phyloP scores from a whole-genome alignment of 2,888 invertebrate genomes.

The Syrista parreyssii region DNA sequence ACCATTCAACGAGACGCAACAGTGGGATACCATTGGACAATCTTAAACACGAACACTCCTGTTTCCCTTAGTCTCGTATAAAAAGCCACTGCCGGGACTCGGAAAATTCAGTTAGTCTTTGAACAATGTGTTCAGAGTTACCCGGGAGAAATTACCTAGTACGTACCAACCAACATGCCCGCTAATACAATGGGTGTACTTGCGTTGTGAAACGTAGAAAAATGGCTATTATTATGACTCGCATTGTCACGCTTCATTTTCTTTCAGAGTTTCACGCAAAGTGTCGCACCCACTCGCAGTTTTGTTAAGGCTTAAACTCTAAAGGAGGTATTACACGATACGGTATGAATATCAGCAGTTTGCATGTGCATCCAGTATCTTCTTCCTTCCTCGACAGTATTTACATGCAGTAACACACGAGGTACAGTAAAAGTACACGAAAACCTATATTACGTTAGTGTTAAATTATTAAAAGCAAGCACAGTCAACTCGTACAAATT shows the following conservation, averaged over 20 bases:
- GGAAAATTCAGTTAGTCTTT: not conserved
- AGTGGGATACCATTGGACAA: not conserved
- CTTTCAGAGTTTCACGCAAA: conserved; percentile 5
- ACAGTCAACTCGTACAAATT: not conserved
- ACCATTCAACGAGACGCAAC: not conserved
- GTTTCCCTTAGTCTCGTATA: not conserved
- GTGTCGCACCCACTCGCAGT: conserved; percentile 2
- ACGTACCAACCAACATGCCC: conserved; percentile 1
- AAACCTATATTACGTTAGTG: not conserved
- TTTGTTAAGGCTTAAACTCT: not conserved
- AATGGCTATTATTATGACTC: conserved; percentile 42
- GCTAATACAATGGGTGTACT: conserved; percentile 30
- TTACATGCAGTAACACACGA: not conserved
- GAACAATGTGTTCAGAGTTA: conserved; percentile 29
- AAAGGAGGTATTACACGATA: not conserved
- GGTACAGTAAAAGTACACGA: not conserved
- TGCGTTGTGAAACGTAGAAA: conserved; percentile 45
- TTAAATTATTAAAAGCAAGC: not conserved
- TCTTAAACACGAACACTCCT: not conserved
- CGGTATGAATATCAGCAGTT: not conserved
- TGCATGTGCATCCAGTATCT: not conserved
- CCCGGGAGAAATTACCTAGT: conserved; percentile 22
- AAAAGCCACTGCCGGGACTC: not conserved
- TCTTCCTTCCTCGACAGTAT: not conserved
- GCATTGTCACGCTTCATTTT: conserved; percentile 27